These are phyloP conservation scores for Nothura maculosa DNA, from an alignment of 2,797 vertebrate genomes.

Conservation along the genomic window DNA sequence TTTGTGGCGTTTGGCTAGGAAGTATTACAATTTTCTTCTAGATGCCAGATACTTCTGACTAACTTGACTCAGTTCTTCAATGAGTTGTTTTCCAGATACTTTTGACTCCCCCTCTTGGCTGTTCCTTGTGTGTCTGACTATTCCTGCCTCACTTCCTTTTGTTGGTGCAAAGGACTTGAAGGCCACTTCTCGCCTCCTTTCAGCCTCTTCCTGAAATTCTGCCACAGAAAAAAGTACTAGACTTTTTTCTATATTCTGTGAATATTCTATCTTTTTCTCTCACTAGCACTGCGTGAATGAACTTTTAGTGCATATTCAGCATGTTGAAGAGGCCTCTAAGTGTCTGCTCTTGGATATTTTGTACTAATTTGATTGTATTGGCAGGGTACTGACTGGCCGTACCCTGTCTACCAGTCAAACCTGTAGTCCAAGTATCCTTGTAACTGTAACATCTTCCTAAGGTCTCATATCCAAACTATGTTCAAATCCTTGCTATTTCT, in stretches of 20 bases:
- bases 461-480: neutral
- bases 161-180: accelerated
- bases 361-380: neutral
- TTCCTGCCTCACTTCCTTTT: neutral
- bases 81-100: neutral
- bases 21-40: neutral
- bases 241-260: accelerated
- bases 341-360: neutral
- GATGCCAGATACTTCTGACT: neutral
- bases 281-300: neutral
- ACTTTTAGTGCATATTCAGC: neutral
- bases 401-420: neutral
- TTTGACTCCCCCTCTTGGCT: neutral
- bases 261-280: neutral
- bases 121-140: accelerated
- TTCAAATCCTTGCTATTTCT: neutral
- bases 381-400: no score
- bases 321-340: neutral
- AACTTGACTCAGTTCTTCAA: accelerated
- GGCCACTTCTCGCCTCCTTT: neutral
- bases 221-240: accelerated
- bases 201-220: neutral
- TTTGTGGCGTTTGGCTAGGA: neutral
- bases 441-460: neutral
- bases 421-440: neutral